Conservation (phyloP, 1,140 invertebrate species). For the Aricia agestis region DNA sequence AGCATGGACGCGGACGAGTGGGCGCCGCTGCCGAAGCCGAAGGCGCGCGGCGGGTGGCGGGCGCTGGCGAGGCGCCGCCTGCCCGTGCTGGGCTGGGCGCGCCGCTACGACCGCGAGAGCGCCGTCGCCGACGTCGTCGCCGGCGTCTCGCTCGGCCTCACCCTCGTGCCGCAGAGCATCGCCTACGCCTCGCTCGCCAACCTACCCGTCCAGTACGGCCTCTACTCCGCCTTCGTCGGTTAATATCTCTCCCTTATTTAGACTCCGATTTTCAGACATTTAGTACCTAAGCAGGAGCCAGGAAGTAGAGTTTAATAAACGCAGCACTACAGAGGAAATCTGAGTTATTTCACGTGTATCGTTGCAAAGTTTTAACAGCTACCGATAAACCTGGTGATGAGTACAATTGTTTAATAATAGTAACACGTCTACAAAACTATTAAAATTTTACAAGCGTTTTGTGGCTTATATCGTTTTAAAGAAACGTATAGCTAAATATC, state of each 20-base stretch:
- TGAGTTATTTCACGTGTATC: too few species aligned
- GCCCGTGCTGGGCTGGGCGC: slow-evolving; percentile 80
- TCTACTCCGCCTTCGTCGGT: slow-evolving; percentile 75
- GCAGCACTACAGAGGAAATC: too few species aligned
- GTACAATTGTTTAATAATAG: too few species aligned
- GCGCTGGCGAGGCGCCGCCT: slow-evolving; percentile 50
- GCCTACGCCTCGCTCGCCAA: slow-evolving; percentile 87
- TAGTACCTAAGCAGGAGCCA: too few species aligned
- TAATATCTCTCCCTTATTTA: slow-evolving; percentile 27
- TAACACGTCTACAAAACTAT: too few species aligned
- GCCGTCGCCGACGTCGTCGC: slow-evolving; percentile 83
- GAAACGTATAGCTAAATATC: too few species aligned
- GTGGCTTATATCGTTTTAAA: too few species aligned
- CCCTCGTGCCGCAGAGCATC: slow-evolving; percentile 90
- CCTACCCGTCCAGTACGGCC: slow-evolving; percentile 82
- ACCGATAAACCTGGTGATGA: too few species aligned
- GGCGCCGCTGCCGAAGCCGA: slow-evolving; percentile 24
- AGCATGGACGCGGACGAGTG: slow-evolving; percentile 37
- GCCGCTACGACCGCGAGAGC: slow-evolving; percentile 77
- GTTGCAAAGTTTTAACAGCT: too few species aligned
- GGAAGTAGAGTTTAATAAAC: too few species aligned
- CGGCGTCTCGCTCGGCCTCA: slow-evolving; percentile 87
- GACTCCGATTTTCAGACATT: too few species aligned
- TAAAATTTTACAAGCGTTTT: too few species aligned
- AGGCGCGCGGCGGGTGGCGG: slow-evolving; percentile 29